A percentile compares a stretch with the other conserved stretches of the same genome.
Conservation (phyloP, 2,797 vertebrate species). For the Sebastes dallii region DNA sequence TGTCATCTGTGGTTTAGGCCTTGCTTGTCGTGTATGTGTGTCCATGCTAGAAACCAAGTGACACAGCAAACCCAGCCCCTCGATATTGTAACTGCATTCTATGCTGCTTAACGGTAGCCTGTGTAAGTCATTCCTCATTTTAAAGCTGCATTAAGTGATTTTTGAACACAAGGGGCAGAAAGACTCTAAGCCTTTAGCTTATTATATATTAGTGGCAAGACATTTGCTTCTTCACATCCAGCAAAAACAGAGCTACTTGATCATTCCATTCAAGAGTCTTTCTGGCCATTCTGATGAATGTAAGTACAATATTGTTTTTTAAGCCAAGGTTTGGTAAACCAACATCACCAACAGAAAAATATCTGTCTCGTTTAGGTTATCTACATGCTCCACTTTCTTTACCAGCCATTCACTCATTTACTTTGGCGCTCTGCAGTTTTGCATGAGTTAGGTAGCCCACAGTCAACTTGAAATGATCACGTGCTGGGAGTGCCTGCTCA, state of each 20-base stretch:
- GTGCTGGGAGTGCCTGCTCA: background rate
- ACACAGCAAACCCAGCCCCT: slow-evolving; percentile 57
- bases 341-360: background rate
- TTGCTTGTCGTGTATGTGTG: slow-evolving; percentile 54
- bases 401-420: background rate
- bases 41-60: slow-evolving; percentile 45
- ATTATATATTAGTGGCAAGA: background rate
- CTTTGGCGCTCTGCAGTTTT: slow-evolving; percentile 2
- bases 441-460: slow-evolving; percentile 2
- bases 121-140: slow-evolving; percentile 42
- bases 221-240: slow-evolving; percentile 2
- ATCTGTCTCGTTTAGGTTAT: background rate
- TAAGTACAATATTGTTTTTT: slow-evolving; percentile 28
- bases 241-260: slow-evolving; percentile 6
- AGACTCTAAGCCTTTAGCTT: slow-evolving; percentile 4
- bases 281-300: slow-evolving; percentile 35
- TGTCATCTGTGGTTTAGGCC: slow-evolving; percentile 58
- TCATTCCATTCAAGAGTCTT: slow-evolving; percentile 8
- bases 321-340: slow-evolving; percentile 9
- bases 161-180: background rate
- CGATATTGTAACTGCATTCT: slow-evolving; percentile 63
- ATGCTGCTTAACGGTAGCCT: slow-evolving; percentile 45
- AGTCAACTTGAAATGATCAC: slow-evolving; percentile 17
- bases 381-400: background rate
- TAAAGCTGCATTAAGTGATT: slow-evolving; percentile 61